A percentile compares a stretch with the other conserved stretches of the same genome.
These are phyloP conservation scores for Calephelis perditalis DNA, from an alignment of 2,888 invertebrate species.

Conservation along the genomic window DNA sequence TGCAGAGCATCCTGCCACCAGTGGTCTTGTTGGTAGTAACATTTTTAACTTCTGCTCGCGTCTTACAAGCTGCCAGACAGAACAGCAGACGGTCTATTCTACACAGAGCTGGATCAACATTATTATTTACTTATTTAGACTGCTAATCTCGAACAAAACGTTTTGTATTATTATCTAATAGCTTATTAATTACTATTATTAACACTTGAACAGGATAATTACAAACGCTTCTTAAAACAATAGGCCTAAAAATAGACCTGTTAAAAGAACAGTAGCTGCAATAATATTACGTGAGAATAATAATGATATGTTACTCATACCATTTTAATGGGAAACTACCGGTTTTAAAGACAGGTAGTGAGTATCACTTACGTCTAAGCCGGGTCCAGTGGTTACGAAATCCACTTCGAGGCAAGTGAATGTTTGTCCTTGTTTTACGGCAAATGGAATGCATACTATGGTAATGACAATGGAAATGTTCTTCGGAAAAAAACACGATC, in stretches of 20 bases:
- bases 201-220: background rate
- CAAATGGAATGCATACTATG: no score
- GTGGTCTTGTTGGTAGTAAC: no score
- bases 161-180: background rate
- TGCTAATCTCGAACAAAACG: no score
- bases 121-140: conserved; percentile 2
- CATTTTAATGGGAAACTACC: no score
- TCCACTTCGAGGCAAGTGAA: background rate
- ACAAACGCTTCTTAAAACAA: background rate
- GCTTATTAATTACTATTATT: background rate
- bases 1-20: no score
- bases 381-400: conserved; percentile 1
- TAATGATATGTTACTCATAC: background rate
- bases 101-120: no score
- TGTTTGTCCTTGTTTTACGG: conserved; percentile 6
- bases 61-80: no score
- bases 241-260: background rate
- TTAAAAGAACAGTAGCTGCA: background rate
- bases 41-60: no score
- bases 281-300: conserved; percentile 6
- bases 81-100: no score
- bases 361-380: background rate
- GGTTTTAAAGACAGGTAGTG: no score
- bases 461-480: no score
- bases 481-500: no score